Evolutionary conservation across 1,140 invertebrate genomes (phyloP), one percentile per base, ranked within the genome.

Genomic region (Drosophila kikkawai): DNA sequence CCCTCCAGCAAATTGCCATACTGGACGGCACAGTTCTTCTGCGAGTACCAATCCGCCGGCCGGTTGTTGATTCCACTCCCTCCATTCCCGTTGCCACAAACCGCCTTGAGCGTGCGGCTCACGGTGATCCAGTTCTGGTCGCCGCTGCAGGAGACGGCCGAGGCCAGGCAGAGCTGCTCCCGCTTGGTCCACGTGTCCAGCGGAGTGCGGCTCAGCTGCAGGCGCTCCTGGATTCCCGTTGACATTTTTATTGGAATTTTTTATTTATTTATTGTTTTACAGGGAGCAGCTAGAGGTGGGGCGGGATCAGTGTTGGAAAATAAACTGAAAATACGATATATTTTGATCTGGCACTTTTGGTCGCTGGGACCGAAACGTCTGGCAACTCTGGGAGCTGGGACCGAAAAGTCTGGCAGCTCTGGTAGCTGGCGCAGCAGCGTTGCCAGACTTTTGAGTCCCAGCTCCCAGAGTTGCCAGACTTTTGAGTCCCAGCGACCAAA

Each of bases 41-140:
- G 97, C 0, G 97, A 97, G 92, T 98, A 98, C 91, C 97, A 99
- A 92, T 99, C 98, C 0, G 94, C 82, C 3, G 97, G 97, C 51
- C 91, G 76, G 6, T 47, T 61, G 60, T 56, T 97, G 93, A 95
- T 95, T 4, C 50, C 48, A 34, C 34, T 51, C 15, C 48, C 32
- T 22, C 58, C 59, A 32, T 45, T 63, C 8, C 69, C 67, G 58
- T 95, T 94, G 81, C 98, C 97, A 56, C 95, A 95, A 82, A 95
- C 96, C 66, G 93, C 95, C 93, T 95, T 97, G 79, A 95, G 94
- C 65, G 94, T 96, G 70, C 97, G 94, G 39, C 97, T 97, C 0
- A 99, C 97, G 1, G 96, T 97, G 91, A 97, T 97, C 97, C 98
- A 99, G 92, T 98, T 99, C 93, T 98, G 97, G 93, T 99, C 98